phyloP scores from a whole-genome alignment of 2,888 invertebrate genomes.

The Drosophila leonis region DNA sequence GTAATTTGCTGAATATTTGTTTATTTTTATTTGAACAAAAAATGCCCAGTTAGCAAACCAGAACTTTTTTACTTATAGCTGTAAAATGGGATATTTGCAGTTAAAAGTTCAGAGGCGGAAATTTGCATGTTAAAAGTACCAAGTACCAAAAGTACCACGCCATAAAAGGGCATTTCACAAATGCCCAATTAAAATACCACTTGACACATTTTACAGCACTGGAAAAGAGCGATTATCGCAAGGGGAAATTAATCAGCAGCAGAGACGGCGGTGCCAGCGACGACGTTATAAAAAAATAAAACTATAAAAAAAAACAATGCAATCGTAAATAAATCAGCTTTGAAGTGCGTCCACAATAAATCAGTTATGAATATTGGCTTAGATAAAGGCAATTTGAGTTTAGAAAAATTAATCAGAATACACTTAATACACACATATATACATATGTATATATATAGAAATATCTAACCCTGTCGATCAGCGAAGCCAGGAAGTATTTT shows the following conservation, averaged over 20 bases:
- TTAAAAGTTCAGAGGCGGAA: neutral
- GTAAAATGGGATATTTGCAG: neutral
- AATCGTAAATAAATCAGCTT: slow-evolving; percentile 65
- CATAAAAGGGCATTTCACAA: slow-evolving; percentile 17
- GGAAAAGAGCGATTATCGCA: slow-evolving; percentile 29
- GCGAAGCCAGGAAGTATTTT: slow-evolving; percentile 22
- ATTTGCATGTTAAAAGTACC: neutral
- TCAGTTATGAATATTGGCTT: slow-evolving; percentile 36
- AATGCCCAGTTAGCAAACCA: neutral
- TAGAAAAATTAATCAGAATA: slow-evolving; percentile 17
- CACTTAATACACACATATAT: neutral
- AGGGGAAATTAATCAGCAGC: slow-evolving; percentile 55
- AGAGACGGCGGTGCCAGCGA: neutral
- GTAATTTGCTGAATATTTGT: neutral
- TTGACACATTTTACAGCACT: slow-evolving; percentile 41
- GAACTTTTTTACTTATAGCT: neutral
- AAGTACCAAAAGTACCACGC: no score
- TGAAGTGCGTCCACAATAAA: slow-evolving; percentile 53
- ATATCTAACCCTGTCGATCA: slow-evolving; percentile 3
- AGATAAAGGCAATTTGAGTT: slow-evolving; percentile 33
- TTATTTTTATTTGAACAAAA: neutral
- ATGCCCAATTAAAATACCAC: slow-evolving; percentile 24
- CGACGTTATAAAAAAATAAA: slow-evolving; percentile 21
- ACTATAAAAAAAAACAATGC: slow-evolving; percentile 22
- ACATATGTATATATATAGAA: neutral